phyloP scores from a whole-genome alignment of 2,888 invertebrate species.

The Caenorhabditis japonica region DNA sequence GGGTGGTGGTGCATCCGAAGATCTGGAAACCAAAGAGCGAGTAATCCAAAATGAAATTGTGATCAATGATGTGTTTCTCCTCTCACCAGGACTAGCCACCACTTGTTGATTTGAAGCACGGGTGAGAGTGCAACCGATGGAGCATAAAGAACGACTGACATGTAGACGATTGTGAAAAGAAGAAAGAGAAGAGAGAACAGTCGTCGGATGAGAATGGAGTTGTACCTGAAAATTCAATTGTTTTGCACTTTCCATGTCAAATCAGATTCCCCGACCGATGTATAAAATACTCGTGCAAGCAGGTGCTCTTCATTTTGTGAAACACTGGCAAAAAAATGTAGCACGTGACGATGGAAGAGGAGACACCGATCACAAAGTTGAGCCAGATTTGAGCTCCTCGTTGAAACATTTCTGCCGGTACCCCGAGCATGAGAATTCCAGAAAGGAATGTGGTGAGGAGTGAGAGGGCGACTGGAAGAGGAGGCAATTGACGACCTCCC shows the following conservation, averaged over 20 bases:
- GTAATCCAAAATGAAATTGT: conserved; percentile 17
- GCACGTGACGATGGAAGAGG: conserved; percentile 65
- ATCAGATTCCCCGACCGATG: conserved; percentile 54
- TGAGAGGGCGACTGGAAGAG: conserved; percentile 68
- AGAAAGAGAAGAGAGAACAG: conserved; percentile 67
- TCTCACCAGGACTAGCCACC: conserved; percentile 60
- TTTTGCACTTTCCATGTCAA: neutral
- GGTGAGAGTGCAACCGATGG: conserved; percentile 69
- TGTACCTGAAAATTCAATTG: conserved; percentile 56
- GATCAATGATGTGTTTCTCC: conserved; percentile 16
- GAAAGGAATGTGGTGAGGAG: conserved; percentile 71
- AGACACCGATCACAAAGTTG: conserved; percentile 68
- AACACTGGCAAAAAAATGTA: conserved; percentile 71
- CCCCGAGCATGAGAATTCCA: conserved; percentile 72
- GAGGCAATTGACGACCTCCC: conserved; percentile 71
- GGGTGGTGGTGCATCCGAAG: conserved; percentile 67
- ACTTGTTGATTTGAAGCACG: conserved; percentile 64
- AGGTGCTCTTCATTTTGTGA: conserved; percentile 71
- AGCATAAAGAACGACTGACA: conserved; percentile 71
- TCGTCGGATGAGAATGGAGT: conserved; percentile 64
- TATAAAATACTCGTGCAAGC: conserved; percentile 71
- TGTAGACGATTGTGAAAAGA: conserved; percentile 68
- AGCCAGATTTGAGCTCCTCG: conserved; percentile 72
- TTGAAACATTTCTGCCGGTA: conserved; percentile 72
- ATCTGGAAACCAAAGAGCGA: conserved; percentile 53